phyloP scores from a whole-genome alignment of 2,888 invertebrate species.

The Nyleta sp. region DNA sequence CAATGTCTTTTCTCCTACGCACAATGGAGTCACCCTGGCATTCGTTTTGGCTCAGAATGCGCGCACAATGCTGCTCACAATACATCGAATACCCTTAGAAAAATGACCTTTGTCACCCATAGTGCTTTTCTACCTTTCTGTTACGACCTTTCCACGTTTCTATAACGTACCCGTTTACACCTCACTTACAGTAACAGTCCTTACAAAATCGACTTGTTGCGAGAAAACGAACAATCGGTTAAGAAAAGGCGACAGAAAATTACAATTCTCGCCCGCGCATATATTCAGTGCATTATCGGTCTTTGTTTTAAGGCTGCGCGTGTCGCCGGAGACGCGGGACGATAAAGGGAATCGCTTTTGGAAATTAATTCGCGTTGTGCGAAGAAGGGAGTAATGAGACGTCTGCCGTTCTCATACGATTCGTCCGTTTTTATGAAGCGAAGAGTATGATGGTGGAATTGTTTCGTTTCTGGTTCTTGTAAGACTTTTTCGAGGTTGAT shows the following conservation, averaged over 20 bases:
- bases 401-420: too few relatives aligned
- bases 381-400: too few relatives aligned
- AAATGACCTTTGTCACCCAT: constrained; percentile 72
- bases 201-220: constrained; percentile 66
- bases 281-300: constrained; percentile 9
- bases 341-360: too few relatives aligned
- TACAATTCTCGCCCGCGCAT: constrained; percentile 24
- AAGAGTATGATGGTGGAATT: too few relatives aligned
- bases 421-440: too few relatives aligned
- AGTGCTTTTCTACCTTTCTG: constrained; percentile 64
- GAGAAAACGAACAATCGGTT: constrained; percentile 61
- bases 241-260: constrained; percentile 55
- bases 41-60: constrained; percentile 68
- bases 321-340: too few relatives aligned
- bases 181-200: constrained; percentile 57
- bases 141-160: constrained; percentile 57
- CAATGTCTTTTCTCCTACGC: constrained; percentile 71
- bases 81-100: constrained; percentile 70
- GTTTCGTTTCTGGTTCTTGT: too few relatives aligned
- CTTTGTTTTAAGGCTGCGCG: too few relatives aligned
- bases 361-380: too few relatives aligned
- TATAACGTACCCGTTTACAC: constrained; percentile 60
- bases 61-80: constrained; percentile 68
- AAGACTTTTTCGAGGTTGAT: too few relatives aligned
- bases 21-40: constrained; percentile 68